Evolutionary conservation across 2,113 vertebrate genomes (phyloP).

Genomic region (Taurulus bubalis): DNA sequence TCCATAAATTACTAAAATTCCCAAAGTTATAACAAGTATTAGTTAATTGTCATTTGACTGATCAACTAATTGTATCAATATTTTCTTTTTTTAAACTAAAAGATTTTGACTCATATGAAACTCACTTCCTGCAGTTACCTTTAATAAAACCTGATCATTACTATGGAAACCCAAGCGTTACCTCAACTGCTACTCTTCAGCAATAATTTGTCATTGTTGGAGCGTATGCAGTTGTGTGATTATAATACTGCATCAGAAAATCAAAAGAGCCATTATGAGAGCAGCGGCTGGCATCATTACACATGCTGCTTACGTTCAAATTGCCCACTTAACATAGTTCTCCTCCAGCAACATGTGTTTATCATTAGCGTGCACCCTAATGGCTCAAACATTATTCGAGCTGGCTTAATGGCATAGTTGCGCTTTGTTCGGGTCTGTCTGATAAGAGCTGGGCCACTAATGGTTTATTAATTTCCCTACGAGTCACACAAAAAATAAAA

Average conservation of each 20-base stretch:
- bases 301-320: conserved; percentile 83
- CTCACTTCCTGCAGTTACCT: conserved; percentile 27
- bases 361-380: conserved; percentile 84
- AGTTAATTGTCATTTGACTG: not conserved
- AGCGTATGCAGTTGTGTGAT: conserved; percentile 36
- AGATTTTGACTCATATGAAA: not conserved
- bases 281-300: conserved; percentile 78
- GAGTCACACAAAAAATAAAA: conserved; percentile 52
- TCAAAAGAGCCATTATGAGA: conserved; percentile 75
- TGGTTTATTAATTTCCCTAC: conserved; percentile 78
- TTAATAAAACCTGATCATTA: not conserved
- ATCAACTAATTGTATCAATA: not conserved
- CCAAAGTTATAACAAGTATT: not conserved
- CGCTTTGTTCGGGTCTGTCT: conserved; percentile 74
- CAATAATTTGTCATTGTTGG: conserved; percentile 34
- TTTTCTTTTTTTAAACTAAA: not conserved
- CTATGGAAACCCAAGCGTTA: not conserved
- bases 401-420: conserved; percentile 78
- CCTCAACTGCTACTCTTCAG: conserved; percentile 22
- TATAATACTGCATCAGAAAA: conserved; percentile 68
- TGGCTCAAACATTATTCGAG: conserved; percentile 85
- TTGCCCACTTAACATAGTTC: conserved; percentile 85
- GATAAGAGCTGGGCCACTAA: conserved; percentile 81
- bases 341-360: conserved; percentile 84
- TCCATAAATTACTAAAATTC: not conserved